Conservation (phyloP, 2,797 vertebrate genomes). For the Myotis vivesi region DNA sequence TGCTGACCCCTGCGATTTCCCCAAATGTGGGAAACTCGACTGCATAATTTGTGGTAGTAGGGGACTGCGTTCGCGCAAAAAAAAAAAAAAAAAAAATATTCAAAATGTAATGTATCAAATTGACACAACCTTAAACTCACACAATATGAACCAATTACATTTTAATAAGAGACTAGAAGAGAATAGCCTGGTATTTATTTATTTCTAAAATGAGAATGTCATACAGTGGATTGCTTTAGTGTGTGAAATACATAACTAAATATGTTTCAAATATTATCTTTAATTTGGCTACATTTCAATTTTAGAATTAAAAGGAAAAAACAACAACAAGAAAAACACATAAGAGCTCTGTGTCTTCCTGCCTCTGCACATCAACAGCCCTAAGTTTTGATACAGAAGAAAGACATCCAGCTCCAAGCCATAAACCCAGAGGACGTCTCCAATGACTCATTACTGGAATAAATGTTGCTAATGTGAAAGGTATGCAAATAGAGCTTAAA, state of each 20-base stretch:
- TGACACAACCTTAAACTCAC: neutral
- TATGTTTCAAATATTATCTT: neutral
- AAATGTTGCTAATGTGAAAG: constrained; percentile 61
- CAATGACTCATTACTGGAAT: constrained; percentile 43
- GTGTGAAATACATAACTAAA: neutral
- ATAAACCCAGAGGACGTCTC: neutral
- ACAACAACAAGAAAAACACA: neutral
- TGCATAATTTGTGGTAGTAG: no score
- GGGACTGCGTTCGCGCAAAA: no score
- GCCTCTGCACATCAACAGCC: neutral
- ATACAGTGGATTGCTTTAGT: neutral
- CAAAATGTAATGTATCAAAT: neutral
- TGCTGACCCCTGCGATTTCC: no score
- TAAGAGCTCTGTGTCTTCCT: neutral
- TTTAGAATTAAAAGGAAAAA: neutral
- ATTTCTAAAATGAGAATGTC: neutral
- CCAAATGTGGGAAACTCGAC: no score
- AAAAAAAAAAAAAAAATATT: no score
- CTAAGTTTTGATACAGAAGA: neutral
- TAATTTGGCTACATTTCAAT: neutral
- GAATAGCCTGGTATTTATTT: neutral
- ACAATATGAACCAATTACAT: neutral
- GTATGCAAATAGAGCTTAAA: constrained; percentile 65
- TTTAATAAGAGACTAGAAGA: neutral
- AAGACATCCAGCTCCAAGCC: neutral